Evolutionary conservation across 2,797 vertebrate genomes (phyloP).

Genomic region (Sus cebifrons): DNA sequence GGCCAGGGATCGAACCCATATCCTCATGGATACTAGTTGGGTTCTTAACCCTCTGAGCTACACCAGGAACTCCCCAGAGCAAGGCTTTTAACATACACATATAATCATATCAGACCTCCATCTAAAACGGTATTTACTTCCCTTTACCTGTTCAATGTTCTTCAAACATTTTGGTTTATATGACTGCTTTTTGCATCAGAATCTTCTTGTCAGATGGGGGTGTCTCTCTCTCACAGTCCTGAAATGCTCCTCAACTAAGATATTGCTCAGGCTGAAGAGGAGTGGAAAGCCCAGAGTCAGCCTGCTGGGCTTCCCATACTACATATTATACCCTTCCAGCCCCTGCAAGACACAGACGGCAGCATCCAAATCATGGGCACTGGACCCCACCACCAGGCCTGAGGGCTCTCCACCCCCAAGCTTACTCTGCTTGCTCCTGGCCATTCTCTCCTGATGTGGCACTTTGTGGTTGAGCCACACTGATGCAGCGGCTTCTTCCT

Average conservation of each 20-base stretch:
- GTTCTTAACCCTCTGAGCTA: too few species aligned
- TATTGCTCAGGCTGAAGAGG: background rate
- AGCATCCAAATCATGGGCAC: background rate
- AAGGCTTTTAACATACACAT: background rate
- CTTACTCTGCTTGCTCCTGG: background rate
- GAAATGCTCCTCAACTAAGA: background rate
- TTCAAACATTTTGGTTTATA: background rate
- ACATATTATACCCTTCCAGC: too few species aligned
- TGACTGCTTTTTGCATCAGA: background rate
- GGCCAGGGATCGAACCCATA: too few species aligned
- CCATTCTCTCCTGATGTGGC: background rate
- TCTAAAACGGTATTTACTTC: background rate
- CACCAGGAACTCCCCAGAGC: background rate
- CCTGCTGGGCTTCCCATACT: background rate
- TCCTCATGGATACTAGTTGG: too few species aligned
- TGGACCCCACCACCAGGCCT: background rate
- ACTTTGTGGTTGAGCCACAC: background rate
- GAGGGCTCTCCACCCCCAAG: background rate
- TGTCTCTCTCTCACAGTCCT: background rate
- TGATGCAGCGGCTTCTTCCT: background rate
- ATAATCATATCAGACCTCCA: background rate
- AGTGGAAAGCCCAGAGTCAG: background rate
- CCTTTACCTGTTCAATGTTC: background rate
- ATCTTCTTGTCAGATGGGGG: background rate
- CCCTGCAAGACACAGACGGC: background rate